phyloP scores from a whole-genome alignment of 2,797 vertebrate genomes.

The Semotilus atromaculatus region DNA sequence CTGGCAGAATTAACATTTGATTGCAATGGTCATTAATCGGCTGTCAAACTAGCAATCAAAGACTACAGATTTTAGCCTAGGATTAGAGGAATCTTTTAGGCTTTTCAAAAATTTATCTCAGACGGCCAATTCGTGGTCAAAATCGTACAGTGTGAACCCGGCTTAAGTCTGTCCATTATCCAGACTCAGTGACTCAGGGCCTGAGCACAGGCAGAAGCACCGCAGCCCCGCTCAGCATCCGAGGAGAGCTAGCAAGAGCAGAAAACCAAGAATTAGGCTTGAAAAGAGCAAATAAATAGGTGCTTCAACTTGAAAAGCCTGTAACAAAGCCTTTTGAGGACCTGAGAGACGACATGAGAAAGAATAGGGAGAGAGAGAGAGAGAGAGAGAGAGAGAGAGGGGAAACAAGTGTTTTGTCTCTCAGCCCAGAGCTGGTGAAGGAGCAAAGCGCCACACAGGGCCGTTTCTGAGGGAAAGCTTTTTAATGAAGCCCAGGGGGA shows the following conservation, averaged over 20 bases:
- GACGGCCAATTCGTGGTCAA: background rate
- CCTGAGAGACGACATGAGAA: slow-evolving; percentile 64
- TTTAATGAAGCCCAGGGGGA: slow-evolving; percentile 88
- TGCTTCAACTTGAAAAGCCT: slow-evolving; percentile 92
- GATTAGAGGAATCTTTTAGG: background rate
- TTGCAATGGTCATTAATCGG: background rate
- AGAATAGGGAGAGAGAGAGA: slow-evolving; percentile 25
- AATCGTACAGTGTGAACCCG: background rate
- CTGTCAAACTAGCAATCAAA: background rate
- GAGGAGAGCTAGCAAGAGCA: slow-evolving; percentile 82
- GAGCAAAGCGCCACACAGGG: slow-evolving; percentile 92
- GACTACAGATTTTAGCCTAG: background rate
- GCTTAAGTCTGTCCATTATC: slow-evolving; percentile 76
- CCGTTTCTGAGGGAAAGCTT: slow-evolving; percentile 91
- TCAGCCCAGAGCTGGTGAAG: slow-evolving; percentile 85
- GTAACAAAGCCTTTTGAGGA: slow-evolving; percentile 87
- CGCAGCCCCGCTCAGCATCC: slow-evolving; percentile 84
- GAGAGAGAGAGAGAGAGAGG: slow-evolving; percentile 61
- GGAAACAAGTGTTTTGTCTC: slow-evolving; percentile 88
- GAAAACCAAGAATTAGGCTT: slow-evolving; percentile 88
- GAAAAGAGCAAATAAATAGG: slow-evolving; percentile 98
- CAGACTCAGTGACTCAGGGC: slow-evolving; percentile 82
- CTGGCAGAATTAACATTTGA: background rate
- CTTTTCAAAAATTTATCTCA: background rate
- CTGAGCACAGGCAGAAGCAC: slow-evolving; percentile 77